Percentiles rank a stretch among this genome's conserved stretches.
Evolutionary conservation across 2,888 invertebrate species (phyloP).

Genomic region (Tribolium freemani): DNA sequence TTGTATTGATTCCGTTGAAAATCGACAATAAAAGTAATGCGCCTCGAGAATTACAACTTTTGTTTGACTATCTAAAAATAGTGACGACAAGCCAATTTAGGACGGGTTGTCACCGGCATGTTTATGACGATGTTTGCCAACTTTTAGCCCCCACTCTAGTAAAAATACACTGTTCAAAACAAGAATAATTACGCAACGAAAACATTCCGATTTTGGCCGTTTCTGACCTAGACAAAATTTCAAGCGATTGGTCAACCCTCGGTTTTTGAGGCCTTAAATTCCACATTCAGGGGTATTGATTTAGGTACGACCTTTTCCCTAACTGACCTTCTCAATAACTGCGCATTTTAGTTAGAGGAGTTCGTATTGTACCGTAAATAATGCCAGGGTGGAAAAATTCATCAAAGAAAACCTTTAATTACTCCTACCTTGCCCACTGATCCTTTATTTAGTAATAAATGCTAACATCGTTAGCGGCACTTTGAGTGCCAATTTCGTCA

Average conservation of each 20-base stretch:
- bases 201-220: background rate
- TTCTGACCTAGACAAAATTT: constrained; percentile 11
- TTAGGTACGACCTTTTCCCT: background rate
- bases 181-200: constrained; percentile 2
- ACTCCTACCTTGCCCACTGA: background rate
- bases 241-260: background rate
- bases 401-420: background rate
- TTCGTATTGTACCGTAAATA: background rate
- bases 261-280: background rate
- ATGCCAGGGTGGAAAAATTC: background rate
- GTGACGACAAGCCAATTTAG: background rate
- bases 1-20: background rate
- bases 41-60: background rate
- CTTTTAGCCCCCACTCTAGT: background rate
- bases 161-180: constrained; percentile 17
- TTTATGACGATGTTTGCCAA: constrained; percentile 21
- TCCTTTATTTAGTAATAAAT: background rate
- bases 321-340: background rate
- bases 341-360: background rate
- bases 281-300: constrained; percentile 25
- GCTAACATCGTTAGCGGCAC: background rate
- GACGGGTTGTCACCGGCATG: constrained; percentile 3
- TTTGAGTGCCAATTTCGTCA: background rate
- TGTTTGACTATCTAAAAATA: constrained; percentile 16
- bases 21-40: background rate